These are phyloP conservation scores for Cromileptes altivelis DNA, from an alignment of 2,113 vertebrate genomes.

Conservation along the genomic window DNA sequence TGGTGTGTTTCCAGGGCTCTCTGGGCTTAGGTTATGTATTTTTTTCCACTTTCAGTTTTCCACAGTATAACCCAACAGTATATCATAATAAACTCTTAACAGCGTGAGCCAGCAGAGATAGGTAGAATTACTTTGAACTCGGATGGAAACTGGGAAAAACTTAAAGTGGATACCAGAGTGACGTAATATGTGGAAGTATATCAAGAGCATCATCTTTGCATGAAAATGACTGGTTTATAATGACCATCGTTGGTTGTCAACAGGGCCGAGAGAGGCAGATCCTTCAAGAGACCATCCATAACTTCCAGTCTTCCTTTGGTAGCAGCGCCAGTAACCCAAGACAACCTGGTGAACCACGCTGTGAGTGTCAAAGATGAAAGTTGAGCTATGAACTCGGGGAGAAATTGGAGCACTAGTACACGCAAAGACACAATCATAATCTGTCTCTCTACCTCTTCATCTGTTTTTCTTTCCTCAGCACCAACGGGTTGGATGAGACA, in stretches of 20 bases:
- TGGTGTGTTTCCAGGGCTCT: not conserved
- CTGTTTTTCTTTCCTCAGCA: constrained; percentile 58
- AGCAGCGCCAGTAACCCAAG: constrained; percentile 97
- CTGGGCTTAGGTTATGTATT: not conserved
- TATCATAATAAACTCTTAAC: constrained; percentile 5
- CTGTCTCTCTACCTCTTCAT: not conserved
- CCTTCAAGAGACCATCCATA: constrained; percentile 98
- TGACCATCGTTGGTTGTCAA: constrained; percentile 37
- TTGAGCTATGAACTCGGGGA: not conserved
- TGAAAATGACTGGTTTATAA: not conserved
- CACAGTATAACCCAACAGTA: not conserved
- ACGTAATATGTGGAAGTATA: not conserved
- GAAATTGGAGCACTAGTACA: not conserved
- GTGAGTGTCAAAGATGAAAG: constrained; percentile 81
- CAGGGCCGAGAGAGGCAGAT: constrained; percentile 97
- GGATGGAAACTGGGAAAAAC: constrained; percentile 3
- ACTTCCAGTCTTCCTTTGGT: constrained; percentile 98
- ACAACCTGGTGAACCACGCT: constrained; percentile 87
- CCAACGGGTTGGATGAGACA: constrained; percentile 83
- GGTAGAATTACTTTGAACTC: not conserved
- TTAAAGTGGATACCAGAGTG: not conserved
- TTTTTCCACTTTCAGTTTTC: constrained; percentile 6
- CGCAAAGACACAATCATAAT: not conserved
- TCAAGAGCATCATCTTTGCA: not conserved
- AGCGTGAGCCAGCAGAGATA: not conserved